phyloP scores from a whole-genome alignment of 2,888 invertebrate species.

The Aplocera efformata region DNA sequence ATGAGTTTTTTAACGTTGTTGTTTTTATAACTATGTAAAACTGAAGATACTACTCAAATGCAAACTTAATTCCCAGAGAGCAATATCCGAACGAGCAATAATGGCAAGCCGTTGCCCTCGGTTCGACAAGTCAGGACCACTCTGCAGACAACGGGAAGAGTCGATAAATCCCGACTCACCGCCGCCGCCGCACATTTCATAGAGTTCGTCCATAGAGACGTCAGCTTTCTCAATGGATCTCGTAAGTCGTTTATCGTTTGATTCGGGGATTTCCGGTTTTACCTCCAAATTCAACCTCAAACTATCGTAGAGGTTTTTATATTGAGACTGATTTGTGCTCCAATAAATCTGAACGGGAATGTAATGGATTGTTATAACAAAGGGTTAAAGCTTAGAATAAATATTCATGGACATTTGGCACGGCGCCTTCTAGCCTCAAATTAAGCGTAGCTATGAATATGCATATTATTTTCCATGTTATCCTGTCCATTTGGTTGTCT shows the following conservation, averaged over 20 bases:
- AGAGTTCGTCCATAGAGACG: conserved; percentile 53
- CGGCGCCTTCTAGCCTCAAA: no score
- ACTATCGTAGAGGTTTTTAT: not conserved
- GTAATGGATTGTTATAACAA: not conserved
- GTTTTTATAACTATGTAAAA: no score
- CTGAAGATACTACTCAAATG: no score
- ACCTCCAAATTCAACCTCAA: not conserved
- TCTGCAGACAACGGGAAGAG: conserved; percentile 51
- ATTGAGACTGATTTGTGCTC: no score
- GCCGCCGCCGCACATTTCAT: conserved; percentile 48
- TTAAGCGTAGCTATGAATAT: no score
- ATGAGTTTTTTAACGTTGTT: no score
- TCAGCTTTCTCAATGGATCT: conserved; percentile 50
- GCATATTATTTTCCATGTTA: no score
- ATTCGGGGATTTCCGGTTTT: not conserved
- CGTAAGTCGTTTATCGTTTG: conserved; percentile 35
- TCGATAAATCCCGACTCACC: conserved; percentile 47
- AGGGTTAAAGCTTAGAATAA: no score
- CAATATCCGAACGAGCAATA: conserved; percentile 40
- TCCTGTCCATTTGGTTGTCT: no score
- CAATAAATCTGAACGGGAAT: not conserved
- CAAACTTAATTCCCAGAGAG: conserved; percentile 30
- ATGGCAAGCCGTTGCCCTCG: conserved; percentile 47
- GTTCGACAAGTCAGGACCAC: conserved; percentile 53
- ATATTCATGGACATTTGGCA: no score